Percentiles rank a stretch among this genome's conserved stretches.
These are phyloP conservation scores for Onchidella celtica DNA, from an alignment of 2,888 invertebrate species.

Conservation along the genomic window DNA sequence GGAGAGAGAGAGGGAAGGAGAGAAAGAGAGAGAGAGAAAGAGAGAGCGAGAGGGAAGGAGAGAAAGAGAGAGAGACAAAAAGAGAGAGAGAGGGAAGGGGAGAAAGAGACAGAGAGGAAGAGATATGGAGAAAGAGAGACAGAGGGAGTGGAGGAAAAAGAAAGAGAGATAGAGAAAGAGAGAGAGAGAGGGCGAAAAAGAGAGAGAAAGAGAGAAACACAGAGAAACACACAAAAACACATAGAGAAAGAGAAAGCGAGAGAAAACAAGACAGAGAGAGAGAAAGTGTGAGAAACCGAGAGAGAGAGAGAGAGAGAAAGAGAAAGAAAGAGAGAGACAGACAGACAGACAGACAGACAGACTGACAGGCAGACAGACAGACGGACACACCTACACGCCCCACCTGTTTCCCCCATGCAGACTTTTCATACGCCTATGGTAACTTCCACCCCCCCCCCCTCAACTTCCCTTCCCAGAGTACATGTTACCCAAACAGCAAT, in stretches of 20 bases:
- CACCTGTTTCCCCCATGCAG: neutral
- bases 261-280: conserved; percentile 3
- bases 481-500: too few relatives aligned
- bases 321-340: neutral
- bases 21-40: neutral
- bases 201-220: too few relatives aligned
- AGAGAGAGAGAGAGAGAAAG: conserved; percentile 2
- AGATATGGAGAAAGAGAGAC: too few relatives aligned
- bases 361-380: neutral
- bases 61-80: neutral
- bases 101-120: neutral
- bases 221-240: neutral
- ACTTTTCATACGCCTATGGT: neutral
- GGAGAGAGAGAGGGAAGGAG: neutral
- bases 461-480: too few relatives aligned
- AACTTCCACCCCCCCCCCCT: too few relatives aligned
- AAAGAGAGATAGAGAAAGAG: neutral
- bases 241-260: neutral
- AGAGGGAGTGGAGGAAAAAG: neutral
- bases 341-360: neutral
- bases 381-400: neutral
- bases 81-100: neutral
- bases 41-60: conserved; percentile 7
- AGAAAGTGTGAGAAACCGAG: neutral
- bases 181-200: neutral